These are phyloP conservation scores for Sebastes minor DNA, from an alignment of 2,797 vertebrate genomes.

Conservation along the genomic window DNA sequence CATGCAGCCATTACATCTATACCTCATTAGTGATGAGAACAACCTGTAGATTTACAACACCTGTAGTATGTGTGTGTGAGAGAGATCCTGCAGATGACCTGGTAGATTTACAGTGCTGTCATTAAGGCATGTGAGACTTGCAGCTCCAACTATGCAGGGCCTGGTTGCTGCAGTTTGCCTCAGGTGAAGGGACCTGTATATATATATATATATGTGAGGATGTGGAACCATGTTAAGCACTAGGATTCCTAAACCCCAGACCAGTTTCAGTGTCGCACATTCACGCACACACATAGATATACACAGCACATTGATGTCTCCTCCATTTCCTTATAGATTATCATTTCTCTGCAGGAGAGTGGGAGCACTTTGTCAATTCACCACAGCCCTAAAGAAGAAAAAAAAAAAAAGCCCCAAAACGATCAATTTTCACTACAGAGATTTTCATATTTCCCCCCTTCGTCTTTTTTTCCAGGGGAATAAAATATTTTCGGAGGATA, in stretches of 20 bases:
- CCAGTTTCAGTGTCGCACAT: not conserved
- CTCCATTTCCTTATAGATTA: conserved; percentile 43
- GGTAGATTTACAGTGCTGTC: conserved; percentile 56
- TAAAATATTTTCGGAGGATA: conserved; percentile 36
- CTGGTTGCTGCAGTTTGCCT: conserved; percentile 29
- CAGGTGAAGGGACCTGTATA: conserved; percentile 22
- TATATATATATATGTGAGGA: not conserved
- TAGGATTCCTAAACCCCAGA: not conserved
- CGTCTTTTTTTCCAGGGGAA: not conserved
- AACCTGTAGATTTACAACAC: conserved; percentile 27
- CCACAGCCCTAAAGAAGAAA: conserved; percentile 28
- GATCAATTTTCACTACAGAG: conserved; percentile 60
- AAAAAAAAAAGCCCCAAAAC: conserved; percentile 6
- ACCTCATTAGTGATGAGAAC: not conserved
- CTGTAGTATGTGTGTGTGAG: conserved; percentile 6
- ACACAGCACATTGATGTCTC: conserved; percentile 13
- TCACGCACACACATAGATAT: not conserved
- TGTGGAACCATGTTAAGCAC: not conserved
- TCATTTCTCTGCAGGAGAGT: conserved; percentile 57
- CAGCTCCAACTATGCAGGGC: not conserved
- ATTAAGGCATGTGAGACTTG: conserved; percentile 31
- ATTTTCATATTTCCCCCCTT: conserved; percentile 33
- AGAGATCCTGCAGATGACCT: conserved; percentile 41
- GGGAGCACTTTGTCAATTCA: conserved; percentile 49
- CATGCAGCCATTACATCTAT: not conserved